These are phyloP conservation scores for Elmis aenea DNA, from an alignment of 2,888 invertebrate species.

Conservation along the genomic window DNA sequence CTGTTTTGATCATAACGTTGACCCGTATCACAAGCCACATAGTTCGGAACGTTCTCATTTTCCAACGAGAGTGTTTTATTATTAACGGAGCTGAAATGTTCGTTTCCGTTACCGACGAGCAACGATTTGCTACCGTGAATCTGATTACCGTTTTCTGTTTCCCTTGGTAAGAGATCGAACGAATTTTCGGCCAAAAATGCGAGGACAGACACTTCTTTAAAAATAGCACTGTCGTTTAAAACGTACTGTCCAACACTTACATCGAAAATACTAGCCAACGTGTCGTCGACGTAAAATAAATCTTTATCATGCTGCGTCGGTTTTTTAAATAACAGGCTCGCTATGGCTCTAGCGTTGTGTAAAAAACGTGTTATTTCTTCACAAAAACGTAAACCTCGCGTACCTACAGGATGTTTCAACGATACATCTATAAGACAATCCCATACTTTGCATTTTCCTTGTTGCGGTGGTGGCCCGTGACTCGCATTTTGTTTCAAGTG, in stretches of 20 bases:
- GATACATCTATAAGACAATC: conserved; percentile 39
- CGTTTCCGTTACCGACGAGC: too few relatives aligned
- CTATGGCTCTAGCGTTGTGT: conserved; percentile 36
- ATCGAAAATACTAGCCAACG: conserved; percentile 37
- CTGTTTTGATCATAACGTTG: background rate
- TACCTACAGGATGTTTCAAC: conserved; percentile 34
- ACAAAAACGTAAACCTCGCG: conserved; percentile 38
- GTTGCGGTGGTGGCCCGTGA: conserved; percentile 48
- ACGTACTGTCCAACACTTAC: conserved; percentile 38
- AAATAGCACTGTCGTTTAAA: conserved; percentile 38
- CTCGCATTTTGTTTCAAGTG: conserved; percentile 60
- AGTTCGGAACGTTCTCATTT: background rate
- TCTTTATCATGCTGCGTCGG: conserved; percentile 26
- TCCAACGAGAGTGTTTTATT: background rate
- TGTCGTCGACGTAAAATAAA: conserved; percentile 36
- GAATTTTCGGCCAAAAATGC: conserved; percentile 4
- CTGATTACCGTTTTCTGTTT: background rate
- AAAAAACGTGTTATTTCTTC: conserved; percentile 39
- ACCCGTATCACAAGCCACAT: background rate
- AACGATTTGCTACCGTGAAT: too few relatives aligned
- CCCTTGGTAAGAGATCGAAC: background rate
- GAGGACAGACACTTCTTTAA: conserved; percentile 37
- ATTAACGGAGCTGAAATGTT: too few relatives aligned
- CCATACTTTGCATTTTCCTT: conserved; percentile 33
- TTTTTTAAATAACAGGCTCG: conserved; percentile 38